phyloP scores from a whole-genome alignment of 2,888 invertebrate species.

The Chrysodeixis includens region DNA sequence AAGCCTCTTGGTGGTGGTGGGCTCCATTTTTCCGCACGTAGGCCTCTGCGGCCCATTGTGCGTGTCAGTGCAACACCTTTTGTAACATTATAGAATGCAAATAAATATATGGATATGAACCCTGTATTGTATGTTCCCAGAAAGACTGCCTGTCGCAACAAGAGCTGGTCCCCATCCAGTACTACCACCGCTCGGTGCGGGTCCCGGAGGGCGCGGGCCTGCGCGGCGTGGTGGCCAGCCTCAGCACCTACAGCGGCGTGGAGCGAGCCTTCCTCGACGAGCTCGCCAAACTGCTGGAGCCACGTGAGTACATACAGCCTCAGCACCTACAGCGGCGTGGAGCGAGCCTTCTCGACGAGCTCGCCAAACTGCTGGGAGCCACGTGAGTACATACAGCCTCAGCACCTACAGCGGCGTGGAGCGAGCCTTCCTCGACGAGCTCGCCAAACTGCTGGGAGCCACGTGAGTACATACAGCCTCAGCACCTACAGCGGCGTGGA shows the following conservation, averaged over 20 bases:
- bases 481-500: constrained; percentile 92
- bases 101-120: too few species aligned
- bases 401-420: constrained; percentile 92
- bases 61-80: too few species aligned
- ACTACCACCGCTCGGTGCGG: constrained; percentile 92
- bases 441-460: constrained; percentile 93
- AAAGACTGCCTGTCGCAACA: constrained; percentile 91
- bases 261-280: constrained; percentile 87
- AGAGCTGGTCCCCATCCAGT: constrained; percentile 90
- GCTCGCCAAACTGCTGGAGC: too few species aligned
- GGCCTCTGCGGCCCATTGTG: too few species aligned
- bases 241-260: constrained; percentile 93
- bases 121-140: constrained; percentile 72
- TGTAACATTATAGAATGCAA: too few species aligned
- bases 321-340: constrained; percentile 91
- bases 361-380: constrained; percentile 93
- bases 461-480: constrained; percentile 84
- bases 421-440: constrained; percentile 91
- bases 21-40: too few species aligned
- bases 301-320: constrained; percentile 83
- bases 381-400: constrained; percentile 84
- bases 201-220: constrained; percentile 86
- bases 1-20: too few species aligned
- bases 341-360: constrained; percentile 92
- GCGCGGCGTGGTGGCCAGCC: constrained; percentile 92